A percentile compares a stretch with the other conserved stretches of the same genome.
Conservation (phyloP, 2,888 invertebrate genomes). For the Tricholauxania praeusta region DNA sequence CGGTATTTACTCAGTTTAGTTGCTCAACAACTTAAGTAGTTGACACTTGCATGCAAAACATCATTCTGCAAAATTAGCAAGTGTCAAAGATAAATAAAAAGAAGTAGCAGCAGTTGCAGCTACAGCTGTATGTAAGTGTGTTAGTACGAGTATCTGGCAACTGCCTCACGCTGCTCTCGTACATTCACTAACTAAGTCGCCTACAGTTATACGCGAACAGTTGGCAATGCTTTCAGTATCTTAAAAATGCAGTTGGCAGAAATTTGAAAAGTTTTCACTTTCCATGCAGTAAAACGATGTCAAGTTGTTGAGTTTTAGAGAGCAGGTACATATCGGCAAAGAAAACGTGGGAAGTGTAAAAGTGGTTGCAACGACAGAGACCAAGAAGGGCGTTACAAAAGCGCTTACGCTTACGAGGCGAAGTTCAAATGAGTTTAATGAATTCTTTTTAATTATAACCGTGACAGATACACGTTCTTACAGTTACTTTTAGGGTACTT, state of each 20-base stretch:
- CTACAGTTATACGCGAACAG: too few relatives aligned
- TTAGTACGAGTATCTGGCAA: too few relatives aligned
- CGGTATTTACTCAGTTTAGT: slow-evolving; percentile 36
- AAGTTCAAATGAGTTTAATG: slow-evolving; percentile 33
- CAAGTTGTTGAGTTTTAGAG: too few relatives aligned
- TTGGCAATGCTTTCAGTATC: slow-evolving; percentile 8
- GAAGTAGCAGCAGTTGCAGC: slow-evolving; percentile 15
- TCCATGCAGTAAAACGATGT: neutral
- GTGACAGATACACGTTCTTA: slow-evolving; percentile 14
- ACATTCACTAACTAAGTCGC: too few relatives aligned
- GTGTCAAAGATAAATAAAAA: slow-evolving; percentile 50
- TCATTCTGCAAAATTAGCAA: slow-evolving; percentile 49
- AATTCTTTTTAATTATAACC: slow-evolving; percentile 34
- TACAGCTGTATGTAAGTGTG: neutral
- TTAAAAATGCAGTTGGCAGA: slow-evolving; percentile 21
- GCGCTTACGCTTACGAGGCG: neutral
- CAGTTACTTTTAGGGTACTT: too few relatives aligned
- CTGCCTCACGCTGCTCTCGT: too few relatives aligned
- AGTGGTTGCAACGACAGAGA: neutral
- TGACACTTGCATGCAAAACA: slow-evolving; percentile 43
- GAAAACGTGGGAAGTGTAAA: neutral
- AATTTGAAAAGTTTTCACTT: slow-evolving; percentile 16
- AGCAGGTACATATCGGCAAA: neutral
- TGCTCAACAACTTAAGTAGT: slow-evolving; percentile 46
- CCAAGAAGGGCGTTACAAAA: neutral